Base-by-base conservation (phyloP, 2,888 invertebrate species). In the Lithophane leautieri region DNA sequence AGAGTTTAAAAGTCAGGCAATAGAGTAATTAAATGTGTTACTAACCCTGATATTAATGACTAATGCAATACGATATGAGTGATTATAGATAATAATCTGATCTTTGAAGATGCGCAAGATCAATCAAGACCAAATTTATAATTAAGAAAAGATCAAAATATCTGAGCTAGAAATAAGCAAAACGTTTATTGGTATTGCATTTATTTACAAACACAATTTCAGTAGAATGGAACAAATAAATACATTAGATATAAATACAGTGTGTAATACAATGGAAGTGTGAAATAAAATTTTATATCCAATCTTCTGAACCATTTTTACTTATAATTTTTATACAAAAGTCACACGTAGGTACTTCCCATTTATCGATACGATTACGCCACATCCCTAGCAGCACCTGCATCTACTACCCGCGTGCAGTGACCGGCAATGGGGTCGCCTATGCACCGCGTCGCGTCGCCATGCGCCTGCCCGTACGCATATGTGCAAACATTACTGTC, bases 341-440 rank as follows among this genome's bases (percentile, higher is more conserved):
- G n/a, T 54, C 54, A 54, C 14, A 14, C 14, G 7, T 11, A 52
- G 11, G 12, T 54, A 12, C n/a, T 54, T 4, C 16, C 25, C 16
- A 19, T 22, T 34, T 78, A 84, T 86, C 84, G 79, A 85, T 77
- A 78, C 0, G 2, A 60, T 7, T 6, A 44, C 19, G 28, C n/a
- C 16, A 50, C 78, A 40, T 70, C 83, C 63, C 83, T 87, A 85
- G 28, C 40, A 44, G 25, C 86, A 89, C 90, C 89, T 91, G 92
- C 89, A 90, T 85, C 73, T 82, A 88, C 86, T 87, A 87, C 84
- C 80, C 78, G 86, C 90, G 93, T 89, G 92, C 94, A 93, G 91
- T 93, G 94, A 94, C 94, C 94, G 92, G 89, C 90, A 94, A 94
- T 92, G 92, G 88, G 94, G 94, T 90, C 92, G 87, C 83, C 78